A percentile compares a stretch with the other conserved stretches of the same genome.
Evolutionary conservation across 2,113 vertebrate species (phyloP).

Genomic region (Myrmecobius fasciatus): DNA sequence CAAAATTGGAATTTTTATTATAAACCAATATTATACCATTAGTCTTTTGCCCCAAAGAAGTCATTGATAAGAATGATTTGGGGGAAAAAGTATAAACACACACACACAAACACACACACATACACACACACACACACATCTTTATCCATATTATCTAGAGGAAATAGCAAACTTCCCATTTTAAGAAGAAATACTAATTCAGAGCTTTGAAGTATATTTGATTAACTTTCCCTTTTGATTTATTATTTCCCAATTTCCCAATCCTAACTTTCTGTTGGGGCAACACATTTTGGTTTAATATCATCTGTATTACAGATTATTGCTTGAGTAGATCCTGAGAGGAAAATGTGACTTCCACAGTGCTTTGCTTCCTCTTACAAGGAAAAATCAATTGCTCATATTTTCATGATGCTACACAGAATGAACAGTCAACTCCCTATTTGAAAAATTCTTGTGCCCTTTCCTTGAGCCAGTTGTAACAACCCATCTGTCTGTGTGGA

Average conservation of each 20-base stretch:
- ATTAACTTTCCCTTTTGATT: background rate
- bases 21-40: no score
- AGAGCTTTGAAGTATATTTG: background rate
- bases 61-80: no score
- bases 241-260: background rate
- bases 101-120: no score
- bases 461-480: background rate
- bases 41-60: no score
- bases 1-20: background rate
- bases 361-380: background rate
- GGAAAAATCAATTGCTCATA: background rate
- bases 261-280: background rate
- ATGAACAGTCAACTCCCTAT: background rate
- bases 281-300: background rate
- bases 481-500: background rate
- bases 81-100: no score
- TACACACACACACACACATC: no score
- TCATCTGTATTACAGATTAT: background rate
- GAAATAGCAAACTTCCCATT: background rate
- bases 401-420: background rate
- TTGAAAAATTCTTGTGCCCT: background rate
- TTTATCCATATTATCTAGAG: background rate
- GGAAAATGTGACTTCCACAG: background rate
- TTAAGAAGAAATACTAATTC: background rate
- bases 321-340: background rate